phyloP scores from a whole-genome alignment of 1,140 invertebrate genomes.

The Zaprionus camerounensis region DNA sequence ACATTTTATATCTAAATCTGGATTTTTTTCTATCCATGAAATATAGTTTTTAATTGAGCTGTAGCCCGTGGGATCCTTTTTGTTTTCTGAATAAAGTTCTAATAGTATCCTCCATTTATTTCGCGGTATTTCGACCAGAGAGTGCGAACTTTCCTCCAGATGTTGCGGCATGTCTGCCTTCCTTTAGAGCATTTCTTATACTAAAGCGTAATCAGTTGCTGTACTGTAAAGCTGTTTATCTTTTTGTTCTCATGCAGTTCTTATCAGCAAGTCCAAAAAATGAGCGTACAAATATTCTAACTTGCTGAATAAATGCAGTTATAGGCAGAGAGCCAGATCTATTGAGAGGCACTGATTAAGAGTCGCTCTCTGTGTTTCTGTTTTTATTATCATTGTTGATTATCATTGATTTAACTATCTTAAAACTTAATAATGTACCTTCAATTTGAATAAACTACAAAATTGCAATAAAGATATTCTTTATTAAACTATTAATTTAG shows the following conservation, averaged over 20 bases:
- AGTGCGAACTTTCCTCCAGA: slow-evolving; percentile 15
- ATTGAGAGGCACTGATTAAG: neutral
- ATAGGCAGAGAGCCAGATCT: neutral
- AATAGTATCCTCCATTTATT: slow-evolving; percentile 57
- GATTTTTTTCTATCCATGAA: slow-evolving; percentile 52
- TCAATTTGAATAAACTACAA: neutral
- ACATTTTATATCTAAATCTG: slow-evolving; percentile 44
- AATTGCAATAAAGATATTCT: no score
- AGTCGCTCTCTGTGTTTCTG: neutral
- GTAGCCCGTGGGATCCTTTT: slow-evolving; percentile 43
- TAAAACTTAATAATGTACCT: neutral
- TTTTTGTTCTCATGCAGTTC: no score
- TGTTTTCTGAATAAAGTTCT: slow-evolving; percentile 48
- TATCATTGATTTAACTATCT: no score
- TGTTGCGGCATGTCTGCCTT: slow-evolving; percentile 29
- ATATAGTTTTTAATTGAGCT: slow-evolving; percentile 59
- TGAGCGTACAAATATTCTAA: neutral
- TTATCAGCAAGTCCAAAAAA: neutral
- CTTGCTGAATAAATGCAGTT: neutral
- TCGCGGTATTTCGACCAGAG: slow-evolving; percentile 61
- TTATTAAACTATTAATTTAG: no score
- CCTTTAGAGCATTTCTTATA: slow-evolving; percentile 23
- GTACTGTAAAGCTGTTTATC: no score
- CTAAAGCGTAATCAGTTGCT: no score
- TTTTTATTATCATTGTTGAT: no score